Conservation (phyloP, 2,113 vertebrate genomes). For the Bujurquina vittata region DNA sequence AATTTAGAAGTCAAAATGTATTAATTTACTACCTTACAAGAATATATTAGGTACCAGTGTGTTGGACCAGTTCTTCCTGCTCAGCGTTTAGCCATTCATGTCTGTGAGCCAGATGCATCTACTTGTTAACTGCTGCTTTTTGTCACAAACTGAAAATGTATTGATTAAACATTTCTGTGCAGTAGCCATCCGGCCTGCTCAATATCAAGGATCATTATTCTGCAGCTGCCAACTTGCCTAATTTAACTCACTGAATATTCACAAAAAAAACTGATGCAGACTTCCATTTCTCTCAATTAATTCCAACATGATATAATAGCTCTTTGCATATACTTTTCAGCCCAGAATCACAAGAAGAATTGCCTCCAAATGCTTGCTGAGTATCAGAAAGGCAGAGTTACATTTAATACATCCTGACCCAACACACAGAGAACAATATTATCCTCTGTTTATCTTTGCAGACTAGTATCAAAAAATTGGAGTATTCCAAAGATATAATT, state of each 20-base stretch:
- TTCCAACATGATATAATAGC: conserved; percentile 29
- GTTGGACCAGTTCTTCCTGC: not conserved
- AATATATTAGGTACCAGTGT: not conserved
- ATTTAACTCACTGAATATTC: conserved; percentile 35
- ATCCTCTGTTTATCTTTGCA: not conserved
- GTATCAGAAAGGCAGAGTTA: not conserved
- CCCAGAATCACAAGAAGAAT: not conserved
- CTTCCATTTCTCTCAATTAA: conserved; percentile 19
- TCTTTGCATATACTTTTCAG: conserved; percentile 19
- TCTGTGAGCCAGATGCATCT: not conserved
- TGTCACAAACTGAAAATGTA: conserved; percentile 29
- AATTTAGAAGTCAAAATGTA: not conserved
- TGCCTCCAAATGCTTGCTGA: not conserved
- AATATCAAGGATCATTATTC: conserved; percentile 13
- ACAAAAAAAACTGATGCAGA: conserved; percentile 20
- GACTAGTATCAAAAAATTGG: not conserved
- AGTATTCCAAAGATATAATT: not conserved
- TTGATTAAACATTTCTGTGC: conserved; percentile 15
- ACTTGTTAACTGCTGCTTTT: not conserved
- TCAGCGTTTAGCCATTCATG: not conserved
- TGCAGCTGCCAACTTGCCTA: conserved; percentile 19
- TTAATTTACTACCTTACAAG: not conserved
- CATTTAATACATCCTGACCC: not conserved
- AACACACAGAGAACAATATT: not conserved
- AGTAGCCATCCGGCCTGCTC: conserved; percentile 8